Evolutionary conservation across 2,888 invertebrate genomes (phyloP).

Genomic region (Norana najaformis): DNA sequence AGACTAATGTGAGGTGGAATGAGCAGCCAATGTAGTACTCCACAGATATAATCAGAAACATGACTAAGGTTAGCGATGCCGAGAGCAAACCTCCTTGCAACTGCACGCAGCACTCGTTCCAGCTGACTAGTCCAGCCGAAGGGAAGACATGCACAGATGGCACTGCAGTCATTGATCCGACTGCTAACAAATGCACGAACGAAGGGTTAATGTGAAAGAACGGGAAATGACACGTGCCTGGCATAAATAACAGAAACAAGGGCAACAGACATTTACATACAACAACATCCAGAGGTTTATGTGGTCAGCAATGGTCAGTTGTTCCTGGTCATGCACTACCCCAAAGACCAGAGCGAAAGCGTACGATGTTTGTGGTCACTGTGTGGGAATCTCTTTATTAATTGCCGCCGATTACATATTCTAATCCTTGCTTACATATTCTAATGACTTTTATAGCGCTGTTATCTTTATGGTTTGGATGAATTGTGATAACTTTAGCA

Average conservation of each 20-base stretch:
- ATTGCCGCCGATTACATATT: background rate
- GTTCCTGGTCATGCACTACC: too few relatives aligned
- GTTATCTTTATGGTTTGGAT: background rate
- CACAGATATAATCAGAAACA: background rate
- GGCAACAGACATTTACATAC: background rate
- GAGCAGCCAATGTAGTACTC: background rate
- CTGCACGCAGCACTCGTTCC: too few relatives aligned
- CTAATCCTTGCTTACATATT: background rate
- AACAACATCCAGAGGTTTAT: background rate
- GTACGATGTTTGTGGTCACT: background rate
- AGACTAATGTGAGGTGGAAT: background rate
- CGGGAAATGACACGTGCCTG: background rate
- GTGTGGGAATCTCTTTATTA: background rate
- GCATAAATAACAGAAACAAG: constrained; percentile 2
- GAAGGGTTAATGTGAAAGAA: background rate
- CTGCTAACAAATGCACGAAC: background rate
- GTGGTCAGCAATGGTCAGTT: background rate
- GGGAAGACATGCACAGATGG: background rate
- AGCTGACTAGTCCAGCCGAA: background rate
- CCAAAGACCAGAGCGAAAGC: background rate
- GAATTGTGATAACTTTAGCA: background rate
- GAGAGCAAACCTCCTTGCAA: too few relatives aligned
- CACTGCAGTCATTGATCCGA: background rate
- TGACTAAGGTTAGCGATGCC: background rate
- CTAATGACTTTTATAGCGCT: background rate